A percentile compares a stretch with the other conserved stretches of the same genome.
Evolutionary conservation across 2,113 vertebrate genomes (phyloP).

Genomic region (Trogon melanurus): DNA sequence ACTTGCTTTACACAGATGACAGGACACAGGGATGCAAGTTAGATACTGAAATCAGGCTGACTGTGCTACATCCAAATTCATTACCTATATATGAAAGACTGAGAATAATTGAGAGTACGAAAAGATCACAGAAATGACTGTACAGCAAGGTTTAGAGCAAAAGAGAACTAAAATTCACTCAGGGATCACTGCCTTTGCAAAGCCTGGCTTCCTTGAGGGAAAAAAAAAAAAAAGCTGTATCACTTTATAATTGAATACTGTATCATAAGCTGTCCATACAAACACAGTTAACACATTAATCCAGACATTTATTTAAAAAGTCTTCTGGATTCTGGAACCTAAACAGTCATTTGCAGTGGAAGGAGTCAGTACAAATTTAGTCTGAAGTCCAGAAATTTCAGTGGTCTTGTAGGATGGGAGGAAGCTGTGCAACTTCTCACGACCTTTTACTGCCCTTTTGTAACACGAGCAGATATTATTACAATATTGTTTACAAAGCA

Average conservation of each 20-base stretch:
- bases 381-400: neutral
- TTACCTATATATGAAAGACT: neutral
- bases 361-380: neutral
- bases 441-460: slow-evolving; percentile 8
- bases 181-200: neutral
- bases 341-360: neutral
- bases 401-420: neutral
- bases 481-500: slow-evolving; percentile 19
- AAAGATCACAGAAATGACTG: neutral
- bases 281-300: neutral
- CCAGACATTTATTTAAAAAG: neutral
- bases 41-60: neutral
- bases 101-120: neutral
- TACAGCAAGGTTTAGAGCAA: neutral
- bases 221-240: too few relatives aligned
- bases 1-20: neutral
- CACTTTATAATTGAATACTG: neutral
- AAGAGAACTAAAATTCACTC: neutral
- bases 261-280: neutral
- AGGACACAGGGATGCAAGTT: neutral
- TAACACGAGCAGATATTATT: neutral
- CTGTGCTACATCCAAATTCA: neutral
- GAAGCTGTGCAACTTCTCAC: slow-evolving; percentile 12
- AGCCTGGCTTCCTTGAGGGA: neutral
- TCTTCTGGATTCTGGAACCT: neutral